A percentile compares a stretch with the other conserved stretches of the same genome.
phyloP scores from a whole-genome alignment of 2,797 vertebrate genomes.

The Otolemur crassicaudatus region DNA sequence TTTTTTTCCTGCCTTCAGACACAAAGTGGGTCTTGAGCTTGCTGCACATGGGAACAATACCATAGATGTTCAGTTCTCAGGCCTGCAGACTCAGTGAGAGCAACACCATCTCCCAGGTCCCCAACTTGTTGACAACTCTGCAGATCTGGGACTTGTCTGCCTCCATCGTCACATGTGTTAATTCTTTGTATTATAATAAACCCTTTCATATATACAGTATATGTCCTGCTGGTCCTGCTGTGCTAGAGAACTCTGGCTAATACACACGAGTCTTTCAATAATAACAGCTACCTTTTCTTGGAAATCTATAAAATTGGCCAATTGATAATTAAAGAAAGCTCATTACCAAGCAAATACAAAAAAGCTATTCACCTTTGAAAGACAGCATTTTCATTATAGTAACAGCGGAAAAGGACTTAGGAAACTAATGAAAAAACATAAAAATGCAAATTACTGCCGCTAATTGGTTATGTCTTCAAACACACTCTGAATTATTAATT shows the following conservation, averaged over 20 bases:
- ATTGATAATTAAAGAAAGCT: constrained; percentile 85
- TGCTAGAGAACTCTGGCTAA: neutral
- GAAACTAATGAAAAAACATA: constrained; percentile 86
- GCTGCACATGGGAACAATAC: neutral
- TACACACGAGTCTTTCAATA: constrained; percentile 15
- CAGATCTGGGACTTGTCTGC: neutral
- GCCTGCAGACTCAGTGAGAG: neutral
- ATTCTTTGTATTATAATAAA: neutral
- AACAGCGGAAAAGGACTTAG: constrained; percentile 81
- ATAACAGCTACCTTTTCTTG: constrained; percentile 74
- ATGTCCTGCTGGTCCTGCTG: neutral
- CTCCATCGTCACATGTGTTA: neutral
- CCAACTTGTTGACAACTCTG: neutral
- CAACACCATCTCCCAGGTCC: neutral
- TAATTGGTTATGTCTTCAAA: constrained; percentile 87
- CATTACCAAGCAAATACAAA: constrained; percentile 83
- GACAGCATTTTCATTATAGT: constrained; percentile 81
- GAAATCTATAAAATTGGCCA: constrained; percentile 80
- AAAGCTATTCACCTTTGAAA: constrained; percentile 85
- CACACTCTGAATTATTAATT: constrained; percentile 88
- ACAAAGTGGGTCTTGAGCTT: neutral
- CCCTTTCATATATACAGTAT: neutral
- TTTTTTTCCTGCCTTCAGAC: neutral
- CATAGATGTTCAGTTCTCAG: neutral
- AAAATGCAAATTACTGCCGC: constrained; percentile 88